These are phyloP conservation scores for Notodonta dromedarius DNA, from an alignment of 2,888 invertebrate genomes.

Conservation along the genomic window DNA sequence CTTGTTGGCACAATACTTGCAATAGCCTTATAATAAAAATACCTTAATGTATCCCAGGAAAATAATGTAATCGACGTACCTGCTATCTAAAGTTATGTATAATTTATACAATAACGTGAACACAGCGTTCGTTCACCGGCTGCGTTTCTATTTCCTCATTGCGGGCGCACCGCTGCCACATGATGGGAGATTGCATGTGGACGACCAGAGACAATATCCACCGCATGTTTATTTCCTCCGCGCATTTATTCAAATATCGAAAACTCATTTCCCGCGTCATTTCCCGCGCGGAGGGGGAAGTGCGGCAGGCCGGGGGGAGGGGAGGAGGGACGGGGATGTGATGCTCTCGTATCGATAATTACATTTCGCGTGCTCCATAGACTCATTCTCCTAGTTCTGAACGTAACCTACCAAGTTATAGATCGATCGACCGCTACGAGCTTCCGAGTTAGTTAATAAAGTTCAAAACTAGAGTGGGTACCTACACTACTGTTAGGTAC, in stretches of 20 bases:
- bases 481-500: no score
- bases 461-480: not conserved
- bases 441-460: not conserved
- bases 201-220: slow-evolving; percentile 72
- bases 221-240: slow-evolving; percentile 75
- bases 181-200: slow-evolving; percentile 56
- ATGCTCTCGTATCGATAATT: slow-evolving; percentile 37
- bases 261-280: slow-evolving; percentile 78
- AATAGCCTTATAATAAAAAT: no score
- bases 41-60: no score
- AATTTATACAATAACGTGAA: slow-evolving; percentile 29
- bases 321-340: not conserved
- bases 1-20: no score
- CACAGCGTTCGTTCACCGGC: slow-evolving; percentile 10
- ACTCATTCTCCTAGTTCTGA: slow-evolving; percentile 30
- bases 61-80: not conserved
- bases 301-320: slow-evolving; percentile 15
- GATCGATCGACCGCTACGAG: not conserved
- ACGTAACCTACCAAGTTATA: slow-evolving; percentile 9
- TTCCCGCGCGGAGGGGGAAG: slow-evolving; percentile 55
- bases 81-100: slow-evolving; percentile 8
- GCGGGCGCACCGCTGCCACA: slow-evolving; percentile 32
- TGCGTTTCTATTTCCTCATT: slow-evolving; percentile 53
- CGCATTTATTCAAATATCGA: slow-evolving; percentile 76
- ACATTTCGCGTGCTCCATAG: slow-evolving; percentile 33